Evolutionary conservation across 2,797 vertebrate genomes (phyloP), one percentile per base, ranked within the genome.

Genomic region (Carcharodon carcharias): DNA sequence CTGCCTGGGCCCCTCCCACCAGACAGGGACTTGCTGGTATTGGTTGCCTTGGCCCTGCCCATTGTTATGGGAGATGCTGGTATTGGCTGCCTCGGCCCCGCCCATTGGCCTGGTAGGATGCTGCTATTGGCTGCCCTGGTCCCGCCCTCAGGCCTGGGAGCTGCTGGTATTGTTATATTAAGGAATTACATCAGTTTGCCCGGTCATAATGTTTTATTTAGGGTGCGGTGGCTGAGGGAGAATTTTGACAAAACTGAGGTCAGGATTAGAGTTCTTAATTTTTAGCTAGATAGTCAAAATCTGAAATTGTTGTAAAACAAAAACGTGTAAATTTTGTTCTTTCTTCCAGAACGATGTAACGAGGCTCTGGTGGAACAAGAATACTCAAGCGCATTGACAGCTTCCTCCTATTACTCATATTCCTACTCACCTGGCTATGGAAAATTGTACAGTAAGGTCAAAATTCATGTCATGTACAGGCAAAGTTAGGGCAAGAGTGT

Each of bases 371-470:
- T 99, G 0, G 98, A 98, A 0, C 98, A 98, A 4, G 98, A 99
- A 85, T 99, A 99, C 91, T 98, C 98, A 35, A 99, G 98, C 0
- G 99, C 99, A 91, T 98, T 99, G 95, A 98, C 98, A 67, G 99
- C 99, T 89, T 99, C 99, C 65, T 99, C 99, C 96, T 98, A 98
- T 98, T 99, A 99, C 96, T 99, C 97, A 97, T 98, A 99, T 96
- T 98, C 99, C 95, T 99, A 99, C 96, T 98, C 98, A 0, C 97
- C 99, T 69, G 98, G 99, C 97, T 99, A 99, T 88, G 98, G 98
- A 97, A 98, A 99, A 97, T 97, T 99, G 71, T 98, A 99, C 96
- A 99, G 99, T 99, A 98, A 99, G 99, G 96, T 3, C 56, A 50
- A 28, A 40, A 61, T 14, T 14, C 28, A 56, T 28, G 31, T 11